These are phyloP conservation scores for Apocheima hispidaria DNA, from an alignment of 2,888 invertebrate species.

Conservation along the genomic window DNA sequence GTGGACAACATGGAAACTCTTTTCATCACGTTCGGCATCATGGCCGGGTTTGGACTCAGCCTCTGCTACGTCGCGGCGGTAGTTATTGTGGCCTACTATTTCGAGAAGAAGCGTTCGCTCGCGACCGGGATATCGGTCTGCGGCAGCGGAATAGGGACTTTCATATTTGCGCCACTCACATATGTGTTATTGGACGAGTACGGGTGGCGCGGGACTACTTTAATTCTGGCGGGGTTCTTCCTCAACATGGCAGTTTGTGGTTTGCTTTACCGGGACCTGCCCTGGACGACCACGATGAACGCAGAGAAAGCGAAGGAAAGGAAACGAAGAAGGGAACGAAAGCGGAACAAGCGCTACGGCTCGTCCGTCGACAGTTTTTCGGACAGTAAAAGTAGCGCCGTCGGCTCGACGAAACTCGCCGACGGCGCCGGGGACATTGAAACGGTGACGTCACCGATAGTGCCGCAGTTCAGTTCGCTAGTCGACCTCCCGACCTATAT, in stretches of 20 bases:
- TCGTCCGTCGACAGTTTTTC: constrained; percentile 90
- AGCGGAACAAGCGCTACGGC: constrained; percentile 84
- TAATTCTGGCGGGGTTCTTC: constrained; percentile 93
- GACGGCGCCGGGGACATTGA: constrained; percentile 64
- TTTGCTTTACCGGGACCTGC: constrained; percentile 91
- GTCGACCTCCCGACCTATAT: constrained; percentile 95
- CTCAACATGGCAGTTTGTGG: constrained; percentile 94
- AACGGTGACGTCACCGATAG: constrained; percentile 70
- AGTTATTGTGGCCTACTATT: constrained; percentile 96
- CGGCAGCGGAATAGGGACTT: constrained; percentile 95
- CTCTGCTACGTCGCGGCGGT: constrained; percentile 96
- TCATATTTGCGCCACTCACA: constrained; percentile 93
- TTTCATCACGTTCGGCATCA: constrained; percentile 93
- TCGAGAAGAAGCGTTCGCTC: constrained; percentile 93
- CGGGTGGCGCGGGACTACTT: constrained; percentile 93
- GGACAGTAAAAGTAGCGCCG: constrained; percentile 89
- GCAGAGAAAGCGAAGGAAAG: constrained; percentile 88
- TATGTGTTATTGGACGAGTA: constrained; percentile 91
- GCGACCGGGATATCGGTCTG: constrained; percentile 95
- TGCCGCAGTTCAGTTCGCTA: constrained; percentile 90
- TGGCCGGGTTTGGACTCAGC: constrained; percentile 94
- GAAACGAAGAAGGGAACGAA: constrained; percentile 86
- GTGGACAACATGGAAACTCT: constrained; percentile 91
- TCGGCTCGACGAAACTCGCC: constrained; percentile 81
- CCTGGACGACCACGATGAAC: constrained; percentile 85